Conservation (phyloP, 1,140 invertebrate genomes). For the Pentalonia nigronervosa region DNA sequence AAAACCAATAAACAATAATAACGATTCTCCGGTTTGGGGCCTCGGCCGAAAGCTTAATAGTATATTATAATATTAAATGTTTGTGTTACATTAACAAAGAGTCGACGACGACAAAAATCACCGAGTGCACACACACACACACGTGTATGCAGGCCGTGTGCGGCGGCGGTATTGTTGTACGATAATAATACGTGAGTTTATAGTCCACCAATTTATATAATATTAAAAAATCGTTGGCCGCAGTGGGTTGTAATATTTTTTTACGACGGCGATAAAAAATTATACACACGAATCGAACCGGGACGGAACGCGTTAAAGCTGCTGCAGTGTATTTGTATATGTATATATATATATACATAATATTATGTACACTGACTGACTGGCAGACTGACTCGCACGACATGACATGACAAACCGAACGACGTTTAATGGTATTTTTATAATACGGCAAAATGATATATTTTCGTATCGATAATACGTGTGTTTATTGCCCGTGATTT, state of each 20-base stretch:
- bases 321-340: background rate
- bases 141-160: background rate
- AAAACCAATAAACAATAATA: conserved; percentile 3
- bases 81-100: background rate
- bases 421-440: conserved; percentile 32
- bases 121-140: background rate
- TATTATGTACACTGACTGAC: background rate
- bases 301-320: background rate
- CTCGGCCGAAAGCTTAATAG: background rate
- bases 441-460: conserved; percentile 33
- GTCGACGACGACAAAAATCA: background rate
- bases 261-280: conserved; percentile 51
- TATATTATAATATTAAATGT: background rate
- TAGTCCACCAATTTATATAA: conserved; percentile 33
- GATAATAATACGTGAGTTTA: conserved; percentile 10
- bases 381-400: background rate
- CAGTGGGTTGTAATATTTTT: conserved; percentile 23
- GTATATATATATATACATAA: too few relatives aligned
- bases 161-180: background rate
- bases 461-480: conserved; percentile 36
- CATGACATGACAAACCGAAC: background rate
- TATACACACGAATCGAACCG: conserved; percentile 8
- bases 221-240: conserved; percentile 42
- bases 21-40: background rate
- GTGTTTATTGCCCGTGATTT: conserved; percentile 33